Conservation (phyloP, 2,113 vertebrate species). For the Pseudorectes ferrugineus region DNA sequence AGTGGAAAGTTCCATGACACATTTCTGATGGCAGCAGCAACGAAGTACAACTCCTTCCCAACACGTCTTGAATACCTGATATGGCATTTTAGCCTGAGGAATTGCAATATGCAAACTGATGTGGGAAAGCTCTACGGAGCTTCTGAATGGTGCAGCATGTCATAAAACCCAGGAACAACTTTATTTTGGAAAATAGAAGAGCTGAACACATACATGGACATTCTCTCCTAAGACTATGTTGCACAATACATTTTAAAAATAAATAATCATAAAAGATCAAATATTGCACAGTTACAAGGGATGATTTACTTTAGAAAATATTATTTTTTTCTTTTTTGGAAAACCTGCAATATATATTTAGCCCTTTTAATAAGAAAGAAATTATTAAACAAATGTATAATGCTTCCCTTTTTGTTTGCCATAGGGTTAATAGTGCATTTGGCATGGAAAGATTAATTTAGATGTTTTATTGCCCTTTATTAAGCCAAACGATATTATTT, state of each 20-base stretch:
- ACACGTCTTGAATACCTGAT: rapidly evolving
- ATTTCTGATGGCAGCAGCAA: neutral
- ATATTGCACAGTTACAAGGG: neutral
- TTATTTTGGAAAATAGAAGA: neutral
- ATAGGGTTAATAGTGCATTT: neutral
- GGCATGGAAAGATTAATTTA: neutral
- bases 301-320: neutral
- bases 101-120: neutral
- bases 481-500: neutral
- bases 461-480: neutral
- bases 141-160: neutral
- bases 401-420: neutral
- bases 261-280: neutral
- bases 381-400: neutral
- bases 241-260: neutral
- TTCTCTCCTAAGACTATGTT: neutral
- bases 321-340: neutral
- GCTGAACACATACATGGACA: neutral
- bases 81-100: neutral
- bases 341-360: neutral
- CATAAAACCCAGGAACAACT: neutral
- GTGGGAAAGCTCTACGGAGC: neutral
- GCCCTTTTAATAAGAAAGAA: neutral
- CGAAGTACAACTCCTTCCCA: neutral
- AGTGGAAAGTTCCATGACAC: neutral